Conservation (phyloP, 2,113 vertebrate species). For the Plotosus lineatus region DNA sequence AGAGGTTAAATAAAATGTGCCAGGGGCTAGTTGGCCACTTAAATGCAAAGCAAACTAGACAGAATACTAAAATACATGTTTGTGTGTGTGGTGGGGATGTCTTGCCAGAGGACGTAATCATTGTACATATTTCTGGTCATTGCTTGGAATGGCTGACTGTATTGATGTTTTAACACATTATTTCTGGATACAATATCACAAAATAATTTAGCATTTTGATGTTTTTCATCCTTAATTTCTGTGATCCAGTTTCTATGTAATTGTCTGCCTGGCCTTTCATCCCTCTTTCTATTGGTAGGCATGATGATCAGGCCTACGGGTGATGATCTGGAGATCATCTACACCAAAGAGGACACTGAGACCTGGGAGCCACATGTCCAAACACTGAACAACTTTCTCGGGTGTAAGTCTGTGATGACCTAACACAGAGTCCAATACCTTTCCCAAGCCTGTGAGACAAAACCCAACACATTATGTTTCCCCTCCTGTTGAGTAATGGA, state of each 20-base stretch:
- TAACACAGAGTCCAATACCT: neutral
- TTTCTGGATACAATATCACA: neutral
- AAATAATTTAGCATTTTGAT: neutral
- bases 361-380: conserved; percentile 79
- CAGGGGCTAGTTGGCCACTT: neutral
- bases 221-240: neutral
- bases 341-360: conserved; percentile 72
- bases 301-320: conserved; percentile 86
- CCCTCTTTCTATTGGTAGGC: conserved; percentile 62
- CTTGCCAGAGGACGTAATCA: neutral
- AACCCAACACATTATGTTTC: neutral
- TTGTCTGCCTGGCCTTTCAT: conserved; percentile 32
- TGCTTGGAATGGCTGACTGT: neutral
- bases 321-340: conserved; percentile 77
- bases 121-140: neutral
- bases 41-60: neutral
- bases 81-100: too few relatives aligned
- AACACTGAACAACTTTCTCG: conserved; percentile 79
- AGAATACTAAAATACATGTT: neutral
- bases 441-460: neutral
- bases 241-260: neutral
- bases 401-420: conserved; percentile 68
- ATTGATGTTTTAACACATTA: neutral
- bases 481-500: neutral
- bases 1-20: too few relatives aligned